Conservation (phyloP, 2,113 vertebrate species). For the Toxostoma redivivum region DNA sequence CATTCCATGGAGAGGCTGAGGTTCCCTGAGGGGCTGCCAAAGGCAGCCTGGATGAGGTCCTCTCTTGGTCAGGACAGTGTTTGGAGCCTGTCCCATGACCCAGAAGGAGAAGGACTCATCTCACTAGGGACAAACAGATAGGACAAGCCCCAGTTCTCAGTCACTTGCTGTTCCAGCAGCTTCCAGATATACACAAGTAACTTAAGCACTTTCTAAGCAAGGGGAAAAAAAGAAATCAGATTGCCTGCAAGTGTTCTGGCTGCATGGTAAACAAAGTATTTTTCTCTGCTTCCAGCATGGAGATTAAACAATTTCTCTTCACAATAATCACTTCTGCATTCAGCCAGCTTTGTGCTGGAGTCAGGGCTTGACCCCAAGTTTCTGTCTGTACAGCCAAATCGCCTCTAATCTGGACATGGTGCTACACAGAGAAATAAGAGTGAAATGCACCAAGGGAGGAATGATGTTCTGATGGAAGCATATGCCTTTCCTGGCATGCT, state of each 20-base stretch:
- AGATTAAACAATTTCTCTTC: conserved; percentile 52
- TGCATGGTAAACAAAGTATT: conserved; percentile 56
- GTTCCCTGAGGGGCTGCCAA: neutral
- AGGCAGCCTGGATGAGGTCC: neutral
- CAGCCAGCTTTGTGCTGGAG: conserved; percentile 29
- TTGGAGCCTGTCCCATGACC: neutral
- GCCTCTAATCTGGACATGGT: conserved; percentile 48
- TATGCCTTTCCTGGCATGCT: neutral
- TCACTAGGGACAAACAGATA: neutral
- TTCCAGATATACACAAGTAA: neutral
- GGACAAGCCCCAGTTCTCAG: neutral
- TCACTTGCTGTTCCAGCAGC: conserved; percentile 3
- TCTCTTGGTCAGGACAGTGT: neutral
- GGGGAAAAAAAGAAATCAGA: conserved; percentile 5
- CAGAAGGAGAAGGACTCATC: neutral
- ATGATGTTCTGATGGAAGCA: neutral
- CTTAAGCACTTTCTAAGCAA: conserved; percentile 27
- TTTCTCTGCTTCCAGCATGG: conserved; percentile 15
- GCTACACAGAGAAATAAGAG: neutral
- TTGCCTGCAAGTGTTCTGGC: conserved; percentile 38
- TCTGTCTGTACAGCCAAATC: conserved; percentile 30
- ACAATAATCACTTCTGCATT: conserved; percentile 55
- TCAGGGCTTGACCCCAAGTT: conserved; percentile 45
- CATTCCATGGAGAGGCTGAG: neutral
- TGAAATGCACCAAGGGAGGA: neutral